Conservation (phyloP, 2,888 invertebrate genomes). For the Cyclophora punctaria region DNA sequence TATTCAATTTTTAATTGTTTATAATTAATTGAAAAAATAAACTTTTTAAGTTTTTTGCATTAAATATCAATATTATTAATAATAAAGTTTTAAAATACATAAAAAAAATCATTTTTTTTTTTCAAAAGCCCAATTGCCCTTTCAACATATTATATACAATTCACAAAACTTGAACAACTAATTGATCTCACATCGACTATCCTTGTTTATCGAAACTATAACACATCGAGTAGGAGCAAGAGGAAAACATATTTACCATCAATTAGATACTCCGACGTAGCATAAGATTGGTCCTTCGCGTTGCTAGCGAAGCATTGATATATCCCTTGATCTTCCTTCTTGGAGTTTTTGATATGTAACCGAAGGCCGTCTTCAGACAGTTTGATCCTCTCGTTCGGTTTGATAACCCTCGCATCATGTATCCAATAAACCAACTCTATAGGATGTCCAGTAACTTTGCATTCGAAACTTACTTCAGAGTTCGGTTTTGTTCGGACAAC, state of each 20-base stretch:
- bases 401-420: slow-evolving; percentile 82
- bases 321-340: slow-evolving; percentile 90
- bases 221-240: no score
- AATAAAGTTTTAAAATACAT: no score
- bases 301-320: slow-evolving; percentile 93
- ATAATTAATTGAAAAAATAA: no score
- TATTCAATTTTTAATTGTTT: no score
- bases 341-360: slow-evolving; percentile 79
- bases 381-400: slow-evolving; percentile 74
- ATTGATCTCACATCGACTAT: no score
- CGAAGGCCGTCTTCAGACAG: slow-evolving; percentile 65
- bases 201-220: no score
- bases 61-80: no score
- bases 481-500: slow-evolving; percentile 87
- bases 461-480: slow-evolving; percentile 89
- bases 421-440: slow-evolving; percentile 86
- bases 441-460: slow-evolving; percentile 91
- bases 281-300: slow-evolving; percentile 89
- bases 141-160: no score
- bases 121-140: no score
- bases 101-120: no score
- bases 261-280: slow-evolving; percentile 85
- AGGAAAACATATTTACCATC: slow-evolving; percentile 76
- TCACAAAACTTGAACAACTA: no score
- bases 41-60: no score